A percentile compares a stretch with the other conserved stretches of the same genome.
Conservation (phyloP, 92 coral and sea anemone species). For the Micromussa lordhowensis region DNA sequence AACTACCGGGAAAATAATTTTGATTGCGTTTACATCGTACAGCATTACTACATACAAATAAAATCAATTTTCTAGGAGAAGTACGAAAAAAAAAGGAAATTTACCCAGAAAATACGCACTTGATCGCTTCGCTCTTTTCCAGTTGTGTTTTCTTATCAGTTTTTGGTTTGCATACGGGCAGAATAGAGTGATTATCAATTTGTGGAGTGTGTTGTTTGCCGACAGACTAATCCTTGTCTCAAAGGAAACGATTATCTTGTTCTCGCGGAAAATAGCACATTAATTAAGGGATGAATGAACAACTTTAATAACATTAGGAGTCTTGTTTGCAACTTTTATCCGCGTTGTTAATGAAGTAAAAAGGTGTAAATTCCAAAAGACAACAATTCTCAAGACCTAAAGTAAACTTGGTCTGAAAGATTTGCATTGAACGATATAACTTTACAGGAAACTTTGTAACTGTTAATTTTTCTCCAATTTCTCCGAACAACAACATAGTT, state of each 20-base stretch:
- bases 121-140: not conserved
- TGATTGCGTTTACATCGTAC: conserved; percentile 1
- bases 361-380: conserved; percentile 11
- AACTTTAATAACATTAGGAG: not conserved
- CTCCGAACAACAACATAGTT: not conserved
- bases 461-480: not conserved
- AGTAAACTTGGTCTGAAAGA: not conserved
- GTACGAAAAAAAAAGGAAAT: no score
- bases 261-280: not conserved
- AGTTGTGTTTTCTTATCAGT: not conserved
- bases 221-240: conserved; percentile 29
- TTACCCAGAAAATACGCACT: not conserved
- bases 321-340: not conserved
- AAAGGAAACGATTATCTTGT: not conserved
- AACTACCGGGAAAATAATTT: conserved; percentile 2
- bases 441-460: not conserved
- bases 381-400: not conserved
- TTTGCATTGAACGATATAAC: not conserved
- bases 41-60: not conserved
- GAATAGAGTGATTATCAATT: not conserved
- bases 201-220: conserved; percentile 27
- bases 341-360: conserved; percentile 18
- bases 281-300: not conserved
- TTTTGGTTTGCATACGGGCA: not conserved
- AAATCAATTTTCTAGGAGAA: not conserved